Evolutionary conservation across 2,113 vertebrate genomes (phyloP), one percentile per base, ranked within the genome.

Genomic region (Urocitellus parryii): DNA sequence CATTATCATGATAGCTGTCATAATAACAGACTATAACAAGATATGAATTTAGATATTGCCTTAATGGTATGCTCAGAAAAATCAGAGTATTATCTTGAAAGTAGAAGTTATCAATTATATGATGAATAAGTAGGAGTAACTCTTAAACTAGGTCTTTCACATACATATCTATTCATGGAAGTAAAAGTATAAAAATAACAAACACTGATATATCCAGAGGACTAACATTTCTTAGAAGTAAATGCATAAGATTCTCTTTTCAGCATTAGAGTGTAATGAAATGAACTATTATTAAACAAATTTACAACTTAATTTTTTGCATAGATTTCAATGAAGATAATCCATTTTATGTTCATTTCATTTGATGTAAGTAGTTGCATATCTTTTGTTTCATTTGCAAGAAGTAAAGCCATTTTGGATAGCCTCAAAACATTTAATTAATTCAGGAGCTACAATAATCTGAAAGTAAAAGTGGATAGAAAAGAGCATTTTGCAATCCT

Each of bases 371-470:
- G 63, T 56, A 25, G 79, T 67, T 34, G 18, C 39, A 48, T 91
- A 53, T 70, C 37, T 96, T 79, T 68, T 94, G 27, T 89, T 97
- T 74, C 22, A 70, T 93, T 97, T 97, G 78, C 76, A 94, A 93
- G 39, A 91, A 88, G 85, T 77, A 97, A 97, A 95, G 78, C 24
- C 88, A 87, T 97, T 96, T 92, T 91, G 74, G 95, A 96, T 96
- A 96, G 45, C 80, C 4, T 86, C 37, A 84, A 74, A 96, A 88
- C 37, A 89, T 97, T 63, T 85, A 96, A 79, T 91, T 80, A 90
- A 94, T 95, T 93, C 79, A 97, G 70, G 97, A 98, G 76, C 79
- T 95, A 94, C 8, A 85, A 63, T 96, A 96, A 97, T 96, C 82
- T 97, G 72, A 97, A 97, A 88, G 65, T 53, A 84, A 73, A 97